Evolutionary conservation across 2,113 vertebrate species (phyloP).

Genomic region (Pelmatolapia mariae): DNA sequence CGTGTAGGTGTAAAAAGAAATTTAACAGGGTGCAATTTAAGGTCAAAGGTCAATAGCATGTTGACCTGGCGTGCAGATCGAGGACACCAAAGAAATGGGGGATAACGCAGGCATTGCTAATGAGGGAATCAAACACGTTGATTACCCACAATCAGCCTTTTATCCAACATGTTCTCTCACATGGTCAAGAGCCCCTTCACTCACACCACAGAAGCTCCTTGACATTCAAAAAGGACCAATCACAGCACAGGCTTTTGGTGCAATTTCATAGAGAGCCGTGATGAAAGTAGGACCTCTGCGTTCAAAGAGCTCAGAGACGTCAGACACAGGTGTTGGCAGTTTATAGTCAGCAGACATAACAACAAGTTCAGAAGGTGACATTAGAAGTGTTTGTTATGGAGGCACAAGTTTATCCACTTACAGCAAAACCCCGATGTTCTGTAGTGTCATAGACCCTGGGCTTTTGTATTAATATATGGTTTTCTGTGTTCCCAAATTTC

Average conservation of each 20-base stretch:
- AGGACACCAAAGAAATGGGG: background rate
- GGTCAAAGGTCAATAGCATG: conserved; percentile 37
- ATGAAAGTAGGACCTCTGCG: background rate
- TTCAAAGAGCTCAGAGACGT: background rate
- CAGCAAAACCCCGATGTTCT: background rate
- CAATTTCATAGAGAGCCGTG: background rate
- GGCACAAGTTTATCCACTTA: background rate
- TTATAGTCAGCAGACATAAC: background rate
- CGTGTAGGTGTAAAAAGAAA: background rate
- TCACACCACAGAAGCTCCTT: background rate
- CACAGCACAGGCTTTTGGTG: background rate
- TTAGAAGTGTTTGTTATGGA: background rate
- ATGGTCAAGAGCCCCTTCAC: background rate
- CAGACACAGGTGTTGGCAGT: background rate
- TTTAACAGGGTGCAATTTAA: conserved; percentile 5
- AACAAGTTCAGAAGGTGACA: background rate
- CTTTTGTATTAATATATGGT: background rate
- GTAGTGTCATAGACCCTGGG: background rate
- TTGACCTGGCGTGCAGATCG: background rate
- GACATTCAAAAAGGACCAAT: background rate
- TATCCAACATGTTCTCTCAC: background rate
- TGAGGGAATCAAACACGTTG: background rate
- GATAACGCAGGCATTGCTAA: background rate
- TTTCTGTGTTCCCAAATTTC: background rate
- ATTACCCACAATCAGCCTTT: background rate